Evolutionary conservation across 2,888 invertebrate genomes (phyloP).

Genomic region (Aphodius granarius): DNA sequence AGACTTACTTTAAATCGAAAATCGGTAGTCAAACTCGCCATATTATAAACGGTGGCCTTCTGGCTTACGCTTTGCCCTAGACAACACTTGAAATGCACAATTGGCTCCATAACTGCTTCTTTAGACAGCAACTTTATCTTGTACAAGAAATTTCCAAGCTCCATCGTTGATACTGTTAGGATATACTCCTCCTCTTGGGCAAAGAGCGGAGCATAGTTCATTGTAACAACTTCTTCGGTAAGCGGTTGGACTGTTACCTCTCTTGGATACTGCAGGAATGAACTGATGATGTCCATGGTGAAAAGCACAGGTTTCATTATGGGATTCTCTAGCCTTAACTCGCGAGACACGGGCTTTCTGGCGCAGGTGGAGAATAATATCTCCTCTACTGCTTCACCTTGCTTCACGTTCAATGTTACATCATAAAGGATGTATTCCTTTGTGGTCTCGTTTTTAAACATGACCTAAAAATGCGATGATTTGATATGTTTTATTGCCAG

Average conservation of each 20-base stretch:
- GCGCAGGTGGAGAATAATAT: constrained; percentile 45
- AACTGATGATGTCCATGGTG: constrained; percentile 34
- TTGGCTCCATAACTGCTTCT: constrained; percentile 39
- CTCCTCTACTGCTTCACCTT: constrained; percentile 43
- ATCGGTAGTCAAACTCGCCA: constrained; percentile 34
- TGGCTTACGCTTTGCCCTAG: constrained; percentile 40
- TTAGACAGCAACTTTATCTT: constrained; percentile 39
- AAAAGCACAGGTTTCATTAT: constrained; percentile 43
- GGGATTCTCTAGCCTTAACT: constrained; percentile 48
- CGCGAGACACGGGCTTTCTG: constrained; percentile 39
- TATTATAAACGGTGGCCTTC: constrained; percentile 39
- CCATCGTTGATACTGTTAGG: constrained; percentile 36
- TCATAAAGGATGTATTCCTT: constrained; percentile 49
- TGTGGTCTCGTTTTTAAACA: constrained; percentile 46
- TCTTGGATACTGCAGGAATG: constrained; percentile 1
- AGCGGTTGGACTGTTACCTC: constrained; percentile 12
- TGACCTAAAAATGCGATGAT: constrained; percentile 42
- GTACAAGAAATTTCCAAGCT: constrained; percentile 42
- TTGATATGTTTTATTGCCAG: no score
- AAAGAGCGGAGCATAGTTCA: constrained; percentile 42
- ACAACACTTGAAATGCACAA: constrained; percentile 38
- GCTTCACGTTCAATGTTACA: constrained; percentile 43
- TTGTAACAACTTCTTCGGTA: constrained; percentile 32
- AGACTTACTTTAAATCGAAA: constrained; percentile 39
- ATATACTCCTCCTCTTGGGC: constrained; percentile 30